Evolutionary conservation across 2,797 vertebrate species (phyloP).

Genomic region (Strix occidentalis): DNA sequence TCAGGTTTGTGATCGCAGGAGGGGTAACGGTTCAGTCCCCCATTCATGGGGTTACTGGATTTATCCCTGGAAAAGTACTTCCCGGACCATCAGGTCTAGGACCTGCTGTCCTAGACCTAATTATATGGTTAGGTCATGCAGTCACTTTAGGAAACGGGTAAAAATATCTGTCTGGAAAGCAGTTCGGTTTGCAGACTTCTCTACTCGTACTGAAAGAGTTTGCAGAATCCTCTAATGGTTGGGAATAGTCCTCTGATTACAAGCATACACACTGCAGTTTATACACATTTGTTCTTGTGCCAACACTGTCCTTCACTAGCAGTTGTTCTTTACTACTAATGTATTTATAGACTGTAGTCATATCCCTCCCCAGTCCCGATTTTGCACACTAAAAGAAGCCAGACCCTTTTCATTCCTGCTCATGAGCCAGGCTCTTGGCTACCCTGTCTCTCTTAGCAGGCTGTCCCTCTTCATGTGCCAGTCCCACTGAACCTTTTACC

Average conservation of each 20-base stretch:
- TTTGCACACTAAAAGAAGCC: background rate
- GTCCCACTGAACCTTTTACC: background rate
- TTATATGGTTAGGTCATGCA: background rate
- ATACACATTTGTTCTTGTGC: background rate
- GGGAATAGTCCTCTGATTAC: background rate
- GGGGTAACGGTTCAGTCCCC: background rate
- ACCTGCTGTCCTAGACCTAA: background rate
- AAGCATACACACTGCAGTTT: background rate
- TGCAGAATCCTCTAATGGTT: background rate
- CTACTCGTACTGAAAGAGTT: background rate
- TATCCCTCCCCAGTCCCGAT: background rate
- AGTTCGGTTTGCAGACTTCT: background rate
- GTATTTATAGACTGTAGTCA: background rate
- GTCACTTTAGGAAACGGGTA: background rate
- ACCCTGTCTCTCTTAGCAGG: background rate
- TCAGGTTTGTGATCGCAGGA: background rate
- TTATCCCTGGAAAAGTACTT: background rate
- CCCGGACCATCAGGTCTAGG: background rate
- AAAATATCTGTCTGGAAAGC: background rate
- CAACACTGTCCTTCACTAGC: background rate
- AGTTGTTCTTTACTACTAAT: background rate
- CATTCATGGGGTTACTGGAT: background rate
- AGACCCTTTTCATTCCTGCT: background rate
- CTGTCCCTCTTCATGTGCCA: background rate
- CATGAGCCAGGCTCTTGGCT: background rate